A percentile compares a stretch with the other conserved stretches of the same genome.
phyloP scores from a whole-genome alignment of 1,140 invertebrate species.

The Musca vetustissima region DNA sequence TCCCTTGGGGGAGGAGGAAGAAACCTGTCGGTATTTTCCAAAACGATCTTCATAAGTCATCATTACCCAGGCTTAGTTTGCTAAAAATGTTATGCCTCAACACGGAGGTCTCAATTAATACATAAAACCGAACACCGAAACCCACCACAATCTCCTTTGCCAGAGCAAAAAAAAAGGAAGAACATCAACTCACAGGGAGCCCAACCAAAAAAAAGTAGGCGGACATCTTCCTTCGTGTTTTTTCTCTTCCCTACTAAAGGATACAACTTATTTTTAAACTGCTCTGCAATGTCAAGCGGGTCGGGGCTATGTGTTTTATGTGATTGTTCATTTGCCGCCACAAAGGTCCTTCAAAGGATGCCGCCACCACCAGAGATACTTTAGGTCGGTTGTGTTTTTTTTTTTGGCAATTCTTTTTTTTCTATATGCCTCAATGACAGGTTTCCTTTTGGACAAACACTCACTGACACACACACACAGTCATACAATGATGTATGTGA shows the following conservation, averaged over 20 bases:
- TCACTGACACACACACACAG: no score
- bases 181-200: no score
- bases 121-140: constrained; percentile 1
- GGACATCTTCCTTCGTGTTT: constrained; percentile 2
- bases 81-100: constrained; percentile 1
- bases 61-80: constrained; percentile 13
- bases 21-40: constrained; percentile 6
- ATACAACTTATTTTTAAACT: constrained; percentile 16
- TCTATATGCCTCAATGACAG: not conserved
- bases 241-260: no score
- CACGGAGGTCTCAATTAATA: constrained; percentile 14
- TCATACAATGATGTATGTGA: no score
- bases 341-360: not conserved
- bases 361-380: not conserved
- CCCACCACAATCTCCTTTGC: not conserved
- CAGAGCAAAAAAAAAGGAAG: not conserved
- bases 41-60: constrained; percentile 16
- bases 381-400: not conserved
- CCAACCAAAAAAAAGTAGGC: not conserved
- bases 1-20: not conserved
- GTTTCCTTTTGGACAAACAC: not conserved
- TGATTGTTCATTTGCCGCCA: constrained; percentile 15
- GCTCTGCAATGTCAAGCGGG: constrained; percentile 14
- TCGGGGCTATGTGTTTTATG: not conserved
- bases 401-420: constrained; percentile 5